phyloP scores from a whole-genome alignment of 1,140 invertebrate species.

The Aporrectodea caliginosa region DNA sequence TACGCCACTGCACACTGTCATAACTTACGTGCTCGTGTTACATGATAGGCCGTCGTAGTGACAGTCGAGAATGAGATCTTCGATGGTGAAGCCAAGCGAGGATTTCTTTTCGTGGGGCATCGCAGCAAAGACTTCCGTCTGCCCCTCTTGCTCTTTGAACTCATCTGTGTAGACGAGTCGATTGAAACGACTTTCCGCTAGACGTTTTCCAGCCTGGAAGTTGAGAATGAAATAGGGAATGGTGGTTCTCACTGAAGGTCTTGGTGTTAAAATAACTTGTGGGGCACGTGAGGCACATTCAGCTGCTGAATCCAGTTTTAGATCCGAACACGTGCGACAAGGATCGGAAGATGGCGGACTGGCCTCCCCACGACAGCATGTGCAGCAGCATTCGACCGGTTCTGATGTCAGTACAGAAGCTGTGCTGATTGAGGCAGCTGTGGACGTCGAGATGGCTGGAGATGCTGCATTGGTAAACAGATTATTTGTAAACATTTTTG shows the following conservation, averaged over 20 bases:
- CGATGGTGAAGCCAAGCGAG: background rate
- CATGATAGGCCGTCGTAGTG: background rate
- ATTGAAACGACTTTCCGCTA: background rate
- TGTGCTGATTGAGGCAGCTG: too few species aligned
- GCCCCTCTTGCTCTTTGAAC: background rate
- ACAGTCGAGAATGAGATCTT: slow-evolving; percentile 9
- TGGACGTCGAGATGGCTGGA: too few species aligned
- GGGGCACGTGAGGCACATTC: background rate
- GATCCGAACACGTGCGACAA: background rate
- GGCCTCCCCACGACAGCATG: background rate
- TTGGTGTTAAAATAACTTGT: background rate
- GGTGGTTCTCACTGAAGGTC: background rate
- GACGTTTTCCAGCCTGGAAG: background rate
- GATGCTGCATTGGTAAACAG: too few species aligned
- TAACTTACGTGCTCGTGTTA: background rate
- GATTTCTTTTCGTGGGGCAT: background rate
- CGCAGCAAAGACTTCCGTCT: background rate
- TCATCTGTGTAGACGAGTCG: slow-evolving; percentile 5
- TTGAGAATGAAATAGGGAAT: too few species aligned
- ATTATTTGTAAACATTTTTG: too few species aligned
- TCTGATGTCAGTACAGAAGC: too few species aligned
- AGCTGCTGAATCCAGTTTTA: background rate
- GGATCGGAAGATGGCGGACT: background rate
- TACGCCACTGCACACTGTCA: too few species aligned
- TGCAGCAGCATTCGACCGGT: slow-evolving; percentile 1